Percentiles rank a stretch among this genome's conserved stretches.
phyloP scores from a whole-genome alignment of 2,888 invertebrate genomes.

The Spatulosminthurus flaviceps region DNA sequence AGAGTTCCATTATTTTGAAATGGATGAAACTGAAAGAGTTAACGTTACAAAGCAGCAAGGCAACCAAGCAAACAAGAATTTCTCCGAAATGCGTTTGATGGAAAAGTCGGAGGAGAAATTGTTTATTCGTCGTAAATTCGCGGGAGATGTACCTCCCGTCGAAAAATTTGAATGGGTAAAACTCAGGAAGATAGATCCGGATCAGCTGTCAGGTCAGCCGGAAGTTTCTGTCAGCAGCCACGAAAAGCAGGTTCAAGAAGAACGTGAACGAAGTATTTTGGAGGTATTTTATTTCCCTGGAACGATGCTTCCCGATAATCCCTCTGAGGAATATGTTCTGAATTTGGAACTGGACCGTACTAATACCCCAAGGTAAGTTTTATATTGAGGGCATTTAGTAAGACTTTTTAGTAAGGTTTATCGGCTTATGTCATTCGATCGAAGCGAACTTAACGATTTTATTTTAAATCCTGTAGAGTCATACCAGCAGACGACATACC shows the following conservation, averaged over 20 bases:
- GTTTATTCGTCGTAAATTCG: constrained; percentile 69
- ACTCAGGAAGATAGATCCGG: constrained; percentile 61
- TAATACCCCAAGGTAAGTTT: constrained; percentile 51
- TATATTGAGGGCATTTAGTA: background rate
- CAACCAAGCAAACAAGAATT: constrained; percentile 66
- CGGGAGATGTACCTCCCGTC: constrained; percentile 80
- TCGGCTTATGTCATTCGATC: too few relatives aligned
- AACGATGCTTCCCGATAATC: constrained; percentile 78
- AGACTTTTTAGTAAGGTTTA: too few relatives aligned
- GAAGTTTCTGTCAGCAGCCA: constrained; percentile 72
- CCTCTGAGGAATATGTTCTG: constrained; percentile 87
- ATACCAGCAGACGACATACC: constrained; percentile 91
- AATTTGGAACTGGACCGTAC: constrained; percentile 67
- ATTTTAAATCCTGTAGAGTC: constrained; percentile 66
- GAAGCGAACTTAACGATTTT: too few relatives aligned
- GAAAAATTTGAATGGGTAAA: constrained; percentile 73
- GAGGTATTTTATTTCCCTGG: constrained; percentile 78
- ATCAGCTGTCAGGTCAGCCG: constrained; percentile 47
- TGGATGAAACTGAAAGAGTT: constrained; percentile 94
- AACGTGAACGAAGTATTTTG: constrained; percentile 84
- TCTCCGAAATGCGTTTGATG: constrained; percentile 89
- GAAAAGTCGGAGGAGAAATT: constrained; percentile 87
- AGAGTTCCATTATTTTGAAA: constrained; percentile 87
- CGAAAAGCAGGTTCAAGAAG: constrained; percentile 87
- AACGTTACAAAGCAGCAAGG: constrained; percentile 85